Base-by-base conservation (phyloP, 2,797 vertebrate species). In the Microtus californicus region DNA sequence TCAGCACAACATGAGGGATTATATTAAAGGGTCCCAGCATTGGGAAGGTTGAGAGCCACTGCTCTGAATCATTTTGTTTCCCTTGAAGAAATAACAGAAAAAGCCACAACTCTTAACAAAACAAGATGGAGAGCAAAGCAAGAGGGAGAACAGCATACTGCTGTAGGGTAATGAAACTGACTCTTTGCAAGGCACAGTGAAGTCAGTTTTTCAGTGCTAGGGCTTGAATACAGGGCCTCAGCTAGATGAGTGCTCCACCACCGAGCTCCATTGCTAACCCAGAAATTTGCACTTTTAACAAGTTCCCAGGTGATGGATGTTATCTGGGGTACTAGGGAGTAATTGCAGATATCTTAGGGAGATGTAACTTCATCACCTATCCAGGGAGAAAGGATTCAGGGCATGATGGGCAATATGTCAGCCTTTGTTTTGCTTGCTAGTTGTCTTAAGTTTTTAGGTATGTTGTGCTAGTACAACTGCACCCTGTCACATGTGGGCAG, bases 201-300 rank as follows among this genome's bases (percentile, higher is more conserved):
- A 29, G 23, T 61, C 56, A 59, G 21, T 59, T 17, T 88, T 63
- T 34, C 27, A 34, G 48, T 69, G n/a, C 89, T 90, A 17, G n/a
- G n/a, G 15, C 54, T 69, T 63, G 43, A 90, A 56, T 54, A 7
- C 27, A 67, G 45, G 11, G 12, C 27, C 29, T 71, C 48, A 71
- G 17, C n/a, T 69, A 65, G n/a, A 29, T 43, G 76, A 71, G 89
- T 56, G 19, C 21, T 71, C n/a, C 14, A 69, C 17, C 48, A 69
- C 74, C 31, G 12, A 45, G 43, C 59, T 89, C 19, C 25, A 51
- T 21, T n/a, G 34, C 23, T 37, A 67, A 45, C 14, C 56, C 87
- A 94, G 73, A 37, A 67, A 86, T 91, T 51, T 95, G 25, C 31
- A 15, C 94, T 93, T 93, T 54, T 91, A 65, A 54, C 51, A 89